Conservation (phyloP, 2,888 invertebrate genomes). For the Lumbricus terrestris region DNA sequence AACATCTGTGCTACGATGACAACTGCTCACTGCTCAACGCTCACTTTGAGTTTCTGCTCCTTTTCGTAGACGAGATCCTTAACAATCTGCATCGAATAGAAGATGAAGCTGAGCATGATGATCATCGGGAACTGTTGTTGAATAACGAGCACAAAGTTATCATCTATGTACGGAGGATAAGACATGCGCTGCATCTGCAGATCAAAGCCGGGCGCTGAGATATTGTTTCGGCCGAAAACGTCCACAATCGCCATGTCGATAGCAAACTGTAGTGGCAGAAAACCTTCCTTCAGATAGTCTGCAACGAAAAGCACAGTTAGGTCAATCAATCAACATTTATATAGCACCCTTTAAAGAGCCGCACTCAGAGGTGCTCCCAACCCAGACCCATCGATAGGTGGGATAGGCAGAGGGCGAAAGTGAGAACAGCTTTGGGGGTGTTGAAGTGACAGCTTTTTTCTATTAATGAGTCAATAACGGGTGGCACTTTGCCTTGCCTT, state of each 20-base stretch:
- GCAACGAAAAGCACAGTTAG: conserved; percentile 19
- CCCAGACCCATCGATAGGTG: too few species aligned
- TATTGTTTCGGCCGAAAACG: not conserved
- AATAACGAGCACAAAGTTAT: conserved; percentile 69
- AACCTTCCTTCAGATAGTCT: conserved; percentile 70
- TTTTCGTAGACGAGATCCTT: conserved; percentile 73
- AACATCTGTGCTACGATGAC: conserved; percentile 32
- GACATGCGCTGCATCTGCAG: conserved; percentile 65
- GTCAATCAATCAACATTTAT: not conserved
- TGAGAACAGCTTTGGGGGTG: too few species aligned
- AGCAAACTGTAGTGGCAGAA: conserved; percentile 68
- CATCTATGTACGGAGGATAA: conserved; percentile 70
- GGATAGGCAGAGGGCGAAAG: too few species aligned
- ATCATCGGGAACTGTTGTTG: conserved; percentile 72
- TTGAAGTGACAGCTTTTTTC: too few species aligned
- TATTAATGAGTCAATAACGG: too few species aligned
- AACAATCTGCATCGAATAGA: conserved; percentile 74
- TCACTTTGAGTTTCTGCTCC: conserved; percentile 72
- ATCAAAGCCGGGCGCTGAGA: conserved; percentile 53
- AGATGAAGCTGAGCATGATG: conserved; percentile 76
- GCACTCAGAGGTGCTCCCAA: too few species aligned
- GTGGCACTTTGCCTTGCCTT: too few species aligned
- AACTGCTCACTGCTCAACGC: too few species aligned
- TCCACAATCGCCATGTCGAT: conserved; percentile 52
- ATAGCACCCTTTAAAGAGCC: too few species aligned